Percentiles rank a stretch among this genome's conserved stretches.
phyloP scores from a whole-genome alignment of 2,888 invertebrate genomes.

The Schizotus pectinicornis region DNA sequence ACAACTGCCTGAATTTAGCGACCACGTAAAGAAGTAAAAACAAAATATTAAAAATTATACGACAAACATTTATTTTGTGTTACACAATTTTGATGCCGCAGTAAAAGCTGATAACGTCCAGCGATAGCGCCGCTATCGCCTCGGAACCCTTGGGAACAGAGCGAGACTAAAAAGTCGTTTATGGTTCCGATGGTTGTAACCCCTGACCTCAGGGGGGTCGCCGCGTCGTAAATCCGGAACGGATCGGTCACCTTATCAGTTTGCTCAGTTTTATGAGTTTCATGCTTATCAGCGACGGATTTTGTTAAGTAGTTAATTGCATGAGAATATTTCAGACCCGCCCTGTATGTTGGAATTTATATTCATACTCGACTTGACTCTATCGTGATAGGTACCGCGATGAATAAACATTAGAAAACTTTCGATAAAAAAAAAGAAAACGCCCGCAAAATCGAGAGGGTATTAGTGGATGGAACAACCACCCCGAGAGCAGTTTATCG shows the following conservation, averaged over 20 bases:
- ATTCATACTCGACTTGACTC: conserved; percentile 10
- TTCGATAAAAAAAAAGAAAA: conserved; percentile 3
- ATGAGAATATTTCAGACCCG: conserved; percentile 28
- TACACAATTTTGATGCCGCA: no score
- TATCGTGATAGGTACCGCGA: conserved; percentile 16
- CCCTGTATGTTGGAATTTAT: conserved; percentile 13
- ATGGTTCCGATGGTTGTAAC: background rate
- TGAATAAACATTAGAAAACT: conserved; percentile 21
- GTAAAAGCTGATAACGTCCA: no score
- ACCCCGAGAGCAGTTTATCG: no score
- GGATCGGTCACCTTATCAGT: conserved; percentile 30
- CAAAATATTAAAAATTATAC: no score
- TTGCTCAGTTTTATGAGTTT: conserved; percentile 28
- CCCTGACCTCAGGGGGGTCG: conserved; percentile 15
- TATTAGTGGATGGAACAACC: no score
- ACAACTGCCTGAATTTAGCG: no score
- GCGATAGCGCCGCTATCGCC: no score
- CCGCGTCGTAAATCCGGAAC: conserved; percentile 18
- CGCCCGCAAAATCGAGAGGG: no score
- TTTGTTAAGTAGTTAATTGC: conserved; percentile 35
- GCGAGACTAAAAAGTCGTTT: no score
- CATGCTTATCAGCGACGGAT: conserved; percentile 28
- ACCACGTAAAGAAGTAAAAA: no score
- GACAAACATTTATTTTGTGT: no score
- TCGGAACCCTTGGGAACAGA: no score